A percentile compares a stretch with the other conserved stretches of the same genome.
Conservation (phyloP, 2,113 vertebrate genomes). For the Spilogale gracilis region DNA sequence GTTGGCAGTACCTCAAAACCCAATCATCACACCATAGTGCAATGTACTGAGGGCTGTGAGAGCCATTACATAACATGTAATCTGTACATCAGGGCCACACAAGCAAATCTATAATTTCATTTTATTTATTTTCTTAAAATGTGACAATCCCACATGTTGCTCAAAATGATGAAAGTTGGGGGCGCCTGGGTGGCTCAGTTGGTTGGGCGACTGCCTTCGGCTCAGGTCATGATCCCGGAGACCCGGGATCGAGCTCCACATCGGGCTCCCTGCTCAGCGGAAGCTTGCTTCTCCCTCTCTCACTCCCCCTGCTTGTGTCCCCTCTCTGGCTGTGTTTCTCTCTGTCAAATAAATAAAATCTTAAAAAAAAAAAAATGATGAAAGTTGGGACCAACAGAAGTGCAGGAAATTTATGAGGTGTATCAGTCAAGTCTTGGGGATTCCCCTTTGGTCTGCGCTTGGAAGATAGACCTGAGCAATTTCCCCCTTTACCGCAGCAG, state of each 20-base stretch:
- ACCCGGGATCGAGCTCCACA: too few species aligned
- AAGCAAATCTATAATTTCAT: slow-evolving; percentile 77
- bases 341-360: too few species aligned
- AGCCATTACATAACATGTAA: slow-evolving; percentile 73
- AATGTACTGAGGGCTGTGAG: slow-evolving; percentile 62
- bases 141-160: slow-evolving; percentile 67
- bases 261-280: too few species aligned
- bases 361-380: neutral
- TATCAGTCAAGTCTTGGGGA: slow-evolving; percentile 58
- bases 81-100: slow-evolving; percentile 80
- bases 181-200: too few species aligned
- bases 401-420: slow-evolving; percentile 62
- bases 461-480: slow-evolving; percentile 67
- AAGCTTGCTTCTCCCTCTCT: too few species aligned
- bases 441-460: slow-evolving; percentile 61
- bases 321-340: too few species aligned
- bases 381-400: slow-evolving; percentile 67
- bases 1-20: slow-evolving; percentile 83
- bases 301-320: too few species aligned
- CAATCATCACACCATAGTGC: slow-evolving; percentile 74
- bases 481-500: slow-evolving; percentile 74
- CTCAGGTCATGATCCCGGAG: too few species aligned
- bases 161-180: slow-evolving; percentile 58
- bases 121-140: slow-evolving; percentile 79
- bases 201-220: too few species aligned